Conservation (phyloP, 2,888 invertebrate genomes). For the Drosophila villosipedis region DNA sequence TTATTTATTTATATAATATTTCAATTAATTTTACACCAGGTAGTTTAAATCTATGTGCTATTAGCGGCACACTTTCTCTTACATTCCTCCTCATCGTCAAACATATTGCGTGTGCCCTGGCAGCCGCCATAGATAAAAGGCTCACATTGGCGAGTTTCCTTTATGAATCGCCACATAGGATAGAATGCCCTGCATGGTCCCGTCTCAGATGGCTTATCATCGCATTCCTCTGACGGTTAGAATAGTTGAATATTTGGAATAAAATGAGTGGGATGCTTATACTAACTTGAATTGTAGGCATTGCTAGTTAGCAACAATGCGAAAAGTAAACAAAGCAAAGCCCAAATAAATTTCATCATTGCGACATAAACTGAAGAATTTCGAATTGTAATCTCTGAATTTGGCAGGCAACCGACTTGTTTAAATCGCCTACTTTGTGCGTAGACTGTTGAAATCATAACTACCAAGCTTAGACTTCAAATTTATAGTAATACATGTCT, state of each 20-base stretch:
- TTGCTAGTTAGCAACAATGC: not conserved
- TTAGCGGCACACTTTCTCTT: slow-evolving; percentile 21
- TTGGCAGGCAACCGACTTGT: not conserved
- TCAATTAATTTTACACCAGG: not conserved
- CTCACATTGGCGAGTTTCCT: slow-evolving; percentile 33
- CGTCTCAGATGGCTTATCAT: slow-evolving; percentile 43
- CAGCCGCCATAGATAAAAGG: slow-evolving; percentile 60
- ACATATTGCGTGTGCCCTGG: slow-evolving; percentile 46
- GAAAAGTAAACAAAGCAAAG: not conserved
- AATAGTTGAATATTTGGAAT: not conserved
- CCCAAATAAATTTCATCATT: slow-evolving; percentile 3
- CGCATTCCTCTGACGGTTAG: slow-evolving; percentile 44
- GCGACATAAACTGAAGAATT: not conserved
- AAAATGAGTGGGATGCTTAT: not conserved
- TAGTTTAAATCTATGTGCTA: not conserved
- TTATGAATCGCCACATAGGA: slow-evolving; percentile 59
- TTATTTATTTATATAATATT: not conserved
- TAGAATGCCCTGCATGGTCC: slow-evolving; percentile 53
- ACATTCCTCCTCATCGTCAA: slow-evolving; percentile 49
- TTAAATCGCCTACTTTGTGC: not conserved
- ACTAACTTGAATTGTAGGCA: slow-evolving; percentile 32
- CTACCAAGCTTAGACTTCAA: not conserved
- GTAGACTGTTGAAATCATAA: not conserved
- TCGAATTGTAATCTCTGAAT: not conserved
- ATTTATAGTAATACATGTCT: not conserved